phyloP scores from a whole-genome alignment of 2,888 invertebrate genomes.

The Hirtodrosophila confusa region DNA sequence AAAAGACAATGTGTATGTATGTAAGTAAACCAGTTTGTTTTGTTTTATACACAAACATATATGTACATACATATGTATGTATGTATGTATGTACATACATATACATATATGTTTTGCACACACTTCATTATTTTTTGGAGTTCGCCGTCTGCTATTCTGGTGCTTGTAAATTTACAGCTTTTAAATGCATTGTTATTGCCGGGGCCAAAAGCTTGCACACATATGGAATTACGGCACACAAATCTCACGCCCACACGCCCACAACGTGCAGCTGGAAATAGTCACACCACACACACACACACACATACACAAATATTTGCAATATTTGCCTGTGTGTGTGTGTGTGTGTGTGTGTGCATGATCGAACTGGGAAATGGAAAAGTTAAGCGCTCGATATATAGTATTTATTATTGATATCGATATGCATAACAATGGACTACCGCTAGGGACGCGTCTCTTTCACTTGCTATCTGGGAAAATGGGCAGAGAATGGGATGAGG shows the following conservation, averaged over 20 bases:
- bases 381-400: constrained; percentile 17
- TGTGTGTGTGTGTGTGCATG: constrained; percentile 20
- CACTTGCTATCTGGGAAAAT: constrained; percentile 28
- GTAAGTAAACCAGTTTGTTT: constrained; percentile 62
- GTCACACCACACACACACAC: too few relatives aligned
- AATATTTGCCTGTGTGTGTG: constrained; percentile 2
- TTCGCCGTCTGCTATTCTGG: constrained; percentile 35
- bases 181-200: constrained; percentile 21
- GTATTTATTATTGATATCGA: constrained; percentile 14
- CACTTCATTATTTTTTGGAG: constrained; percentile 72
- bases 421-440: constrained; percentile 54
- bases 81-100: not conserved
- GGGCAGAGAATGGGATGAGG: too few relatives aligned
- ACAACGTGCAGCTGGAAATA: constrained; percentile 41
- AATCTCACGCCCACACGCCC: constrained; percentile 46
- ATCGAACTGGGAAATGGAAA: constrained; percentile 51
- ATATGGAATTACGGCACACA: constrained; percentile 30
- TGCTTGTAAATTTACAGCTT: constrained; percentile 67
- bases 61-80: too few relatives aligned
- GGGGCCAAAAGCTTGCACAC: constrained; percentile 26
- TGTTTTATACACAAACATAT: not conserved
- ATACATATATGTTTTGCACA: constrained; percentile 60
- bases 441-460: constrained; percentile 29
- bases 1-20: constrained; percentile 60
- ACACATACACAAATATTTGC: not conserved